phyloP scores from a whole-genome alignment of 1,140 invertebrate species.

The Conus betulinus region DNA sequence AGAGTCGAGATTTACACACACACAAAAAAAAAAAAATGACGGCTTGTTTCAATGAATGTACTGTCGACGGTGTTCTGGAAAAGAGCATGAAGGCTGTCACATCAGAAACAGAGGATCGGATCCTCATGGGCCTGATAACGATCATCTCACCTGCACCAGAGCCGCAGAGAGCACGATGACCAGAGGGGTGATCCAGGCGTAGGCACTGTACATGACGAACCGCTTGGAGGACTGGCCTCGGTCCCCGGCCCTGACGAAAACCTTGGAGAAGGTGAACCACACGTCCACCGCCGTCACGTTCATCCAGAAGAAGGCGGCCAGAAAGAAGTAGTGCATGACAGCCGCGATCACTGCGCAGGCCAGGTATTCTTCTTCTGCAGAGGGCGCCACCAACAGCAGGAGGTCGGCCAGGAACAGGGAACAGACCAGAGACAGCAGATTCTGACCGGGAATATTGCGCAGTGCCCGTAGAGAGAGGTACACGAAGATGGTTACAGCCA shows the following conservation, averaged over 20 bases:
- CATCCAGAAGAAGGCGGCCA: slow-evolving; percentile 80
- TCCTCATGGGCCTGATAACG: too few species aligned
- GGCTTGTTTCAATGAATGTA: too few species aligned
- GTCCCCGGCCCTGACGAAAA: slow-evolving; percentile 47
- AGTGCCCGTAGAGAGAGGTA: slow-evolving; percentile 74
- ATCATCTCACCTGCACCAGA: slow-evolving; percentile 72
- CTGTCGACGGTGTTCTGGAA: too few species aligned
- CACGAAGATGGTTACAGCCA: slow-evolving; percentile 65
- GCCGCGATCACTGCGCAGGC: slow-evolving; percentile 71
- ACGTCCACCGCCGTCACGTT: slow-evolving; percentile 79
- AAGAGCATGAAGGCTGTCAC: too few species aligned
- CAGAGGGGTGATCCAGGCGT: slow-evolving; percentile 75
- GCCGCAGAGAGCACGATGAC: slow-evolving; percentile 75
- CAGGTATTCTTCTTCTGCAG: neutral
- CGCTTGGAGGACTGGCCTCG: slow-evolving; percentile 52
- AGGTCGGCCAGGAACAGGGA: slow-evolving; percentile 76
- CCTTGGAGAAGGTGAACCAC: slow-evolving; percentile 79
- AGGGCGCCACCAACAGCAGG: slow-evolving; percentile 73
- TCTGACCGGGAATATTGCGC: slow-evolving; percentile 77
- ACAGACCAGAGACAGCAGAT: slow-evolving; percentile 75
- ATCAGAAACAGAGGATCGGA: too few species aligned
- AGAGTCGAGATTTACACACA: too few species aligned
- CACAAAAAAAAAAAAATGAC: too few species aligned
- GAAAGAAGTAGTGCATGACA: slow-evolving; percentile 77
- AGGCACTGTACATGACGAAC: slow-evolving; percentile 75